These are phyloP conservation scores for Puma concolor DNA, from an alignment of 2,113 vertebrate species.

Conservation along the genomic window DNA sequence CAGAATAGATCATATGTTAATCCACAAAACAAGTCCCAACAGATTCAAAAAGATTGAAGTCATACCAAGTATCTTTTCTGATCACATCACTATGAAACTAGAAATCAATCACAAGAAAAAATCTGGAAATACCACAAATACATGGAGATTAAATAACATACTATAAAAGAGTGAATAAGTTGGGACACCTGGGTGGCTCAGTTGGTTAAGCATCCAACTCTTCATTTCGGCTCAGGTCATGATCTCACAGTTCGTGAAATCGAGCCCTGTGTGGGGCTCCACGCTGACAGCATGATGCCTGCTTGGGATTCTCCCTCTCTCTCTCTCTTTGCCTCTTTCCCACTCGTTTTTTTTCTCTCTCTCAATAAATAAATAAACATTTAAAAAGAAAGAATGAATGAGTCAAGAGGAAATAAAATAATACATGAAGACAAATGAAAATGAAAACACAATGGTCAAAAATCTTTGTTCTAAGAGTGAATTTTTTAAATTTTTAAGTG, in stretches of 20 bases:
- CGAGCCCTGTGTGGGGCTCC: too few species aligned
- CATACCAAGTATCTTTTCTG: neutral
- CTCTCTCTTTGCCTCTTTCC: too few species aligned
- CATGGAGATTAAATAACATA: neutral
- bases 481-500: neutral
- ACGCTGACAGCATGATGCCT: too few species aligned
- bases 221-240: too few species aligned
- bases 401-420: neutral
- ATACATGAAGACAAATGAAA: neutral
- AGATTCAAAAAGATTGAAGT: neutral
- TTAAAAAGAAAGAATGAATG: neutral
- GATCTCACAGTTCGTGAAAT: too few species aligned
- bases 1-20: neutral
- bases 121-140: neutral
- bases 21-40: neutral
- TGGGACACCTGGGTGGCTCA: too few species aligned
- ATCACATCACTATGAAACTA: neutral
- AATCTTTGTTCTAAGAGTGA: neutral
- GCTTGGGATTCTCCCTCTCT: too few species aligned
- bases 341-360: too few species aligned
- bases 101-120: neutral
- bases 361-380: too few species aligned
- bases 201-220: too few species aligned
- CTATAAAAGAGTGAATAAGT: neutral
- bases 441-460: neutral